A percentile compares a stretch with the other conserved stretches of the same genome.
Conservation (phyloP, 2,888 invertebrate genomes). For the Nomada fucata region DNA sequence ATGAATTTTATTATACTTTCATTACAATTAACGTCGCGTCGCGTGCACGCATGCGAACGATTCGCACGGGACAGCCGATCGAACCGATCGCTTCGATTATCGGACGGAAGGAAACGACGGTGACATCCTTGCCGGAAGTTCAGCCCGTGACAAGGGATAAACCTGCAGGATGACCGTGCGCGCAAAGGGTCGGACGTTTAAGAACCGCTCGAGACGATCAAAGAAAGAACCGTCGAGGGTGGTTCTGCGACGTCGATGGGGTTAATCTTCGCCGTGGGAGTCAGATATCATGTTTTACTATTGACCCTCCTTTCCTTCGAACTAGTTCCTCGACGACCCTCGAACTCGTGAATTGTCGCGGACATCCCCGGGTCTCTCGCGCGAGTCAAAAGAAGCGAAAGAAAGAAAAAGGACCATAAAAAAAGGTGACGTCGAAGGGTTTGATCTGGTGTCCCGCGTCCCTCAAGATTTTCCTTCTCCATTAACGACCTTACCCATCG, state of each 20-base stretch:
- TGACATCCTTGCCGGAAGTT: neutral
- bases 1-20: no score
- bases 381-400: no score
- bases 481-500: no score
- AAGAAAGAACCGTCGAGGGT: slow-evolving; percentile 31
- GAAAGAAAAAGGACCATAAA: no score
- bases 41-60: no score
- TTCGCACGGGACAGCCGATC: neutral
- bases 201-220: slow-evolving; percentile 10
- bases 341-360: neutral
- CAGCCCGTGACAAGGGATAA: no score
- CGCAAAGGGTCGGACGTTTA: slow-evolving; percentile 9
- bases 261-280: slow-evolving; percentile 29
- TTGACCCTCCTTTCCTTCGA: slow-evolving; percentile 28
- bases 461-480: no score
- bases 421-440: no score
- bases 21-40: no score
- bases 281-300: slow-evolving; percentile 29
- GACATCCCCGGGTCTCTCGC: no score
- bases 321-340: slow-evolving; percentile 3
- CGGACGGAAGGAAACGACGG: neutral
- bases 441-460: no score
- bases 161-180: neutral
- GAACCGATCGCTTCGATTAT: neutral
- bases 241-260: neutral